These are phyloP conservation scores for Promerops cafer DNA, from an alignment of 2,113 vertebrate genomes.

Conservation along the genomic window DNA sequence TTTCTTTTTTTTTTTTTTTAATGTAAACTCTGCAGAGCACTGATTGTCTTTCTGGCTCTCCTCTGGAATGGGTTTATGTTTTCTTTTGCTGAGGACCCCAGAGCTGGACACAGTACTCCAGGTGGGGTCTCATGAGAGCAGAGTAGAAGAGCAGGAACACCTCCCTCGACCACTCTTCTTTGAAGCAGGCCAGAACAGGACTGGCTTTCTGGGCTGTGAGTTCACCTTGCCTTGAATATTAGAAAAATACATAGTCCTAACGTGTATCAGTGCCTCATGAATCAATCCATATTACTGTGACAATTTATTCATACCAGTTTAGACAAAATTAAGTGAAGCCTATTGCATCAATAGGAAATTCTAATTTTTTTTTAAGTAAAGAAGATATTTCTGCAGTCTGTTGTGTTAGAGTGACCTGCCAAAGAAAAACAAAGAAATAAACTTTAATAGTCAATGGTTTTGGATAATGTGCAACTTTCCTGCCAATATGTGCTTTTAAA, in stretches of 20 bases:
- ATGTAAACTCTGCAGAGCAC: not conserved
- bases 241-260: not conserved
- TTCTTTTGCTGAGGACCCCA: not conserved
- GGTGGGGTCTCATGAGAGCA: not conserved
- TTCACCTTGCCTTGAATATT: not conserved
- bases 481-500: not conserved
- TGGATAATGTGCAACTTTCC: not conserved
- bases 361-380: not conserved
- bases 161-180: rapidly evolving
- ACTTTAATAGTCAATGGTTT: not conserved
- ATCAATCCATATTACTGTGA: not conserved
- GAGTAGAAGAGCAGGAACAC: not conserved
- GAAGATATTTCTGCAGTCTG: not conserved
- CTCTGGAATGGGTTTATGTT: not conserved
- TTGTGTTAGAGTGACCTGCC: not conserved
- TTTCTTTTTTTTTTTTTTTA: no score
- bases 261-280: not conserved
- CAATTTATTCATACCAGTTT: not conserved
- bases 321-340: not conserved
- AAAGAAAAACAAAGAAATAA: not conserved
- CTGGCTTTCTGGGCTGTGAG: not conserved
- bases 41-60: not conserved
- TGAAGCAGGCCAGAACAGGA: not conserved
- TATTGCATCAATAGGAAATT: not conserved
- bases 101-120: not conserved